Percentiles rank a stretch among this genome's conserved stretches.
These are phyloP conservation scores for Trachelus stipa DNA, from an alignment of 2,888 invertebrate genomes.

Conservation along the genomic window DNA sequence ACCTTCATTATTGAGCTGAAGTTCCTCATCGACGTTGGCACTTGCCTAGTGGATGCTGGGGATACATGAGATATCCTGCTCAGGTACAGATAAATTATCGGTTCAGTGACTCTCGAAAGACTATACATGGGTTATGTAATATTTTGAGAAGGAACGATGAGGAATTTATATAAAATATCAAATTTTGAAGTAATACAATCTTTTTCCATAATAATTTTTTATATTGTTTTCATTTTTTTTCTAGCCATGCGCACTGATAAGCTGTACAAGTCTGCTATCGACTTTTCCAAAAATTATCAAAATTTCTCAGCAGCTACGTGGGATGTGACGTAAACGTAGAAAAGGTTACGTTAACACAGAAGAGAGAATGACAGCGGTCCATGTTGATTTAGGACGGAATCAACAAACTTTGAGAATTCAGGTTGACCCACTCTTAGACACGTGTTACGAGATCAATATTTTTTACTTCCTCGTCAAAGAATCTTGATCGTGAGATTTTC, in stretches of 20 bases:
- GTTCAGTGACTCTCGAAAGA: too few species aligned
- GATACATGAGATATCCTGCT: background rate
- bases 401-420: constrained; percentile 44
- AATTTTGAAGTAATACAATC: too few species aligned
- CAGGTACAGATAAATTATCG: too few species aligned
- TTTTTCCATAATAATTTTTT: too few species aligned
- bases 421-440: constrained; percentile 44
- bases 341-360: constrained; percentile 44
- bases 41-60: background rate
- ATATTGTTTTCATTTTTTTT: too few species aligned
- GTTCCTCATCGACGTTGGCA: background rate
- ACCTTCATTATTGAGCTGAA: constrained; percentile 19
- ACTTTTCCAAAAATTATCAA: background rate
- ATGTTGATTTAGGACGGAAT: constrained; percentile 56
- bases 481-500: background rate
- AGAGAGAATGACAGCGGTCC: constrained; percentile 8
- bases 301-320: background rate
- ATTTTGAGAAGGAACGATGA: too few species aligned
- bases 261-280: background rate
- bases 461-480: constrained; percentile 28
- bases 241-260: background rate
- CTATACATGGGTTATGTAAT: too few species aligned
- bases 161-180: too few species aligned
- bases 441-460: constrained; percentile 54
- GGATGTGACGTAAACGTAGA: constrained; percentile 36